phyloP scores from a whole-genome alignment of 2,113 vertebrate genomes.

The Platycercus adscitus region DNA sequence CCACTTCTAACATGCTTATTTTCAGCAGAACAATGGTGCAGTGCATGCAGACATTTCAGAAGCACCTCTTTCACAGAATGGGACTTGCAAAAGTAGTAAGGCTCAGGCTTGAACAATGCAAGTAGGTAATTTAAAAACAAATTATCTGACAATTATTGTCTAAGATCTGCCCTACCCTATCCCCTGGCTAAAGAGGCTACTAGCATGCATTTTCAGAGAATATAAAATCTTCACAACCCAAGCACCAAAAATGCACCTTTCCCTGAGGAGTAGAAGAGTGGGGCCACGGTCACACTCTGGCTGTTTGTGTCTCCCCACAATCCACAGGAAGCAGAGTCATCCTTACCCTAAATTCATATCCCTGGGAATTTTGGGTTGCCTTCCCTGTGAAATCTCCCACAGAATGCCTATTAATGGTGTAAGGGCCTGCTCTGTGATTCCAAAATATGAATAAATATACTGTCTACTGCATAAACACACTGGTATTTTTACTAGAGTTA shows the following conservation, averaged over 20 bases:
- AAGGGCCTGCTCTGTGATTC: too few species aligned
- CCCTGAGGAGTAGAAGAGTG: background rate
- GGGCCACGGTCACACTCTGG: accelerated
- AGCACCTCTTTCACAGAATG: background rate
- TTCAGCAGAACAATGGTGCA: background rate
- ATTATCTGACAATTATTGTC: background rate
- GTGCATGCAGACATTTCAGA: background rate
- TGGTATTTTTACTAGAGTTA: background rate
- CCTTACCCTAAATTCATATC: background rate
- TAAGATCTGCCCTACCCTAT: background rate
- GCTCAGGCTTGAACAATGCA: too few species aligned
- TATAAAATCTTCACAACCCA: accelerated
- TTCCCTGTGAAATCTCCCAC: background rate
- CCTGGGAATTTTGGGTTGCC: background rate
- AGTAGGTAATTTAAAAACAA: background rate
- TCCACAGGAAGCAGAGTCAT: background rate
- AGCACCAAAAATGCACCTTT: background rate
- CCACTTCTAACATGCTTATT: background rate
- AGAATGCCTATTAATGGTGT: background rate
- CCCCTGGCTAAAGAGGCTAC: accelerated
- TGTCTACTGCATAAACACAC: background rate
- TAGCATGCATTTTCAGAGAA: background rate
- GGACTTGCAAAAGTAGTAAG: background rate
- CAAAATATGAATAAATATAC: background rate
- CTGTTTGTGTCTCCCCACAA: too few species aligned